Conservation (phyloP, 2,888 invertebrate species). For the Apantesis nais region DNA sequence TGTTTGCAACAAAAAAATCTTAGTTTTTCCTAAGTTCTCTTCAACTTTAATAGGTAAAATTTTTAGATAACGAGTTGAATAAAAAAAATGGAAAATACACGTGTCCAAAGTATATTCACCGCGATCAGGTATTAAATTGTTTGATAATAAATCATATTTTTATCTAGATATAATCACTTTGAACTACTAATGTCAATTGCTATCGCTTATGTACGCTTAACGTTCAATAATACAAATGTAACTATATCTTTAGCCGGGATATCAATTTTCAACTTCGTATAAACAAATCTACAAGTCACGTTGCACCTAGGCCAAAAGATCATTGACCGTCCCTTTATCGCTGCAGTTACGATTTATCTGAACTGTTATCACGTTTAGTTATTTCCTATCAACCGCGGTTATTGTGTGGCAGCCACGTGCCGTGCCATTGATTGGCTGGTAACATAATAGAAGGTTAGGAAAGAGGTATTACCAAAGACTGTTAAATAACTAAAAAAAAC, state of each 20-base stretch:
- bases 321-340: conserved; percentile 74
- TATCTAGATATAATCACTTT: conserved; percentile 26
- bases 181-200: conserved; percentile 28
- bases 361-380: conserved; percentile 46
- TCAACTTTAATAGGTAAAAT: not conserved
- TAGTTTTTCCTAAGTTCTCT: not conserved
- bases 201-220: conserved; percentile 36
- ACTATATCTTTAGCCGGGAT: conserved; percentile 35
- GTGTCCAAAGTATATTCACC: not conserved
- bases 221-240: conserved; percentile 33
- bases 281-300: conserved; percentile 52
- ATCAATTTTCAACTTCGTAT: conserved; percentile 40
- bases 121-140: conserved; percentile 2
- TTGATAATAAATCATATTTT: conserved; percentile 16
- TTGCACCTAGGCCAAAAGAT: conserved; percentile 62
- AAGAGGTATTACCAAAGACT: not conserved
- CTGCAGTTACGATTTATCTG: conserved; percentile 56
- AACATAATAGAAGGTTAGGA: conserved; percentile 18
- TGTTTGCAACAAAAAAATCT: no score
- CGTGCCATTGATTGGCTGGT: conserved; percentile 19
- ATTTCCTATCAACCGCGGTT: conserved; percentile 46
- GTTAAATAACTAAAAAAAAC: not conserved
- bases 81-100: no score
- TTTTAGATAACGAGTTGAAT: not conserved
- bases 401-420: conserved; percentile 31